Evolutionary conservation across 2,113 vertebrate species (phyloP).

Genomic region (Gadus chalcogrammus): DNA sequence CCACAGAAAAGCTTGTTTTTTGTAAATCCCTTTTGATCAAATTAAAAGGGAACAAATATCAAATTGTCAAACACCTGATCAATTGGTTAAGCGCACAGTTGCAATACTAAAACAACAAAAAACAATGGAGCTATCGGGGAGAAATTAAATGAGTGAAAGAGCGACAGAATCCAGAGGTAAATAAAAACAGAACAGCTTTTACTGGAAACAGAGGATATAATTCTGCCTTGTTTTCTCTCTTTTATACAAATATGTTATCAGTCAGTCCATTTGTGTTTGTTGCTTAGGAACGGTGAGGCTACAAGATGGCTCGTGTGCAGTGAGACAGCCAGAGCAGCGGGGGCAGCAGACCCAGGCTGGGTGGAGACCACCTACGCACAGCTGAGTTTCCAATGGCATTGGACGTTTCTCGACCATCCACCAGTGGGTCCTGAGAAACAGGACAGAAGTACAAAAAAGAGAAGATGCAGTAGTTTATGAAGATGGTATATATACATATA

Average conservation of each 20-base stretch:
- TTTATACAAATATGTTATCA: constrained; percentile 65
- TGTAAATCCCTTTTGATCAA: constrained; percentile 16
- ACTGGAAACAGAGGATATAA: constrained; percentile 59
- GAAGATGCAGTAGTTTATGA: too few relatives aligned
- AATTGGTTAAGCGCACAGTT: constrained; percentile 53
- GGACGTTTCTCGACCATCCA: constrained; percentile 62
- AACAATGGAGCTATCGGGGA: constrained; percentile 2
- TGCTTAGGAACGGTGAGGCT: constrained; percentile 46
- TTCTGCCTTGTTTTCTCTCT: constrained; percentile 46
- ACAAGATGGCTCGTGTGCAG: constrained; percentile 55
- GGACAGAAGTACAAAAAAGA: not conserved
- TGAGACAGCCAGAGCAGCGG: constrained; percentile 58
- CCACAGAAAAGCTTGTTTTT: constrained; percentile 3
- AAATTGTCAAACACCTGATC: constrained; percentile 55
- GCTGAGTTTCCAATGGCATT: constrained; percentile 62
- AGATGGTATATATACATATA: not conserved
- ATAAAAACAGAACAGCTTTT: constrained; percentile 56
- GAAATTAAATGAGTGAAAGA: constrained; percentile 28
- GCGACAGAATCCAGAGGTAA: constrained; percentile 38
- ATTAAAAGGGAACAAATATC: constrained; percentile 37
- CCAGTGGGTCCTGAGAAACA: constrained; percentile 62
- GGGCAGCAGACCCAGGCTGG: constrained; percentile 54
- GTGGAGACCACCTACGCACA: constrained; percentile 13
- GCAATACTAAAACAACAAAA: constrained; percentile 39
- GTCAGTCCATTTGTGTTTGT: constrained; percentile 52